Evolutionary conservation across 1,140 invertebrate species (phyloP).

Genomic region (Polypedilum pembai): DNA sequence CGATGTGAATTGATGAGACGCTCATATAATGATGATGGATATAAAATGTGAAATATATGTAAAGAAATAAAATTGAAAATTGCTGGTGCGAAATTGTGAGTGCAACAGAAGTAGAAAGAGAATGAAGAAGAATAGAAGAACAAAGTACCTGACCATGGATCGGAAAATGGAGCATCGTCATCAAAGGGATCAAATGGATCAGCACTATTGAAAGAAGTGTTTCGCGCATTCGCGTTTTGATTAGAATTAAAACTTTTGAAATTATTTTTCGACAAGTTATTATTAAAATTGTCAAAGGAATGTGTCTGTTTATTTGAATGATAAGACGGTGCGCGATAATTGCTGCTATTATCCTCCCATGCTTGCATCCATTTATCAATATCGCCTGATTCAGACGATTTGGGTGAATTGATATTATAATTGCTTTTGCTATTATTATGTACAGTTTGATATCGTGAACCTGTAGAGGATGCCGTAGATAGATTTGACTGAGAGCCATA

Average conservation of each 20-base stretch:
- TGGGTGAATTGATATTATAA: conserved; percentile 22
- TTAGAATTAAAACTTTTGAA: not conserved
- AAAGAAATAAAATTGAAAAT: not conserved
- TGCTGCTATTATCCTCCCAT: not conserved
- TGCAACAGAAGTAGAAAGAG: not conserved
- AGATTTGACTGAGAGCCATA: not conserved
- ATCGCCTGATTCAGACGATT: not conserved
- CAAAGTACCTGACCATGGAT: conserved; percentile 25
- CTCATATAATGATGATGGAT: not conserved
- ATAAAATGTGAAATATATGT: not conserved
- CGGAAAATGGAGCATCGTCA: not conserved
- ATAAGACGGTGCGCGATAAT: conserved; percentile 1
- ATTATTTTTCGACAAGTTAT: not conserved
- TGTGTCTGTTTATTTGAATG: not conserved
- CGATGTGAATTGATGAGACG: not conserved
- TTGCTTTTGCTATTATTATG: conserved; percentile 22
- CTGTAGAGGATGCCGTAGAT: not conserved
- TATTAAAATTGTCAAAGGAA: not conserved
- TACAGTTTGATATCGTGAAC: conserved; percentile 18
- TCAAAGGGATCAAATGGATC: conserved; percentile 14
- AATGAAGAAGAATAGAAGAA: conserved; percentile 11
- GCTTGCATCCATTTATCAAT: conserved; percentile 2
- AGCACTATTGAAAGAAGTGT: not conserved
- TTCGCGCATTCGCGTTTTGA: not conserved
- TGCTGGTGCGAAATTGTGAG: not conserved